A percentile compares a stretch with the other conserved stretches of the same genome.
These are phyloP conservation scores for Sericinus montela DNA, from an alignment of 2,888 invertebrate species.

Conservation along the genomic window DNA sequence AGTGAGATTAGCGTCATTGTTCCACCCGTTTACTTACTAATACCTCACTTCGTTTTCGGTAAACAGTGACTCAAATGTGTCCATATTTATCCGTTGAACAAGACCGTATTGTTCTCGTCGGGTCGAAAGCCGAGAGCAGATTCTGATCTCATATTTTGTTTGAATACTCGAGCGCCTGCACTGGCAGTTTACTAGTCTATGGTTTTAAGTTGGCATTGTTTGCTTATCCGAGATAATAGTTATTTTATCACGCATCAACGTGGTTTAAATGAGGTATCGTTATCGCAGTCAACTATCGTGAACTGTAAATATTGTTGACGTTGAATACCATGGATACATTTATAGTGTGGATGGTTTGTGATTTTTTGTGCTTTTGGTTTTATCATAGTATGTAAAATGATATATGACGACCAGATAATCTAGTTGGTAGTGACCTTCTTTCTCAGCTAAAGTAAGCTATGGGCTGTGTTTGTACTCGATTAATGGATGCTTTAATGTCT, in stretches of 20 bases:
- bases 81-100: constrained; percentile 15
- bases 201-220: constrained; percentile 12
- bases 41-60: constrained; percentile 23
- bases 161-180: constrained; percentile 10
- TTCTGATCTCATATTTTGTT: constrained; percentile 11
- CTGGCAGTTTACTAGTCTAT: constrained; percentile 13
- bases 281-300: neutral
- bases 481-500: no score
- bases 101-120: constrained; percentile 10
- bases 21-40: constrained; percentile 29
- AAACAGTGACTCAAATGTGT: constrained; percentile 18
- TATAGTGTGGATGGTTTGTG: no score
- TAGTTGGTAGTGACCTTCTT: no score
- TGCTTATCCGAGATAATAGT: constrained; percentile 9
- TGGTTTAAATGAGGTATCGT: neutral
- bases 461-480: no score
- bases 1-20: constrained; percentile 47
- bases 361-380: no score
- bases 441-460: no score
- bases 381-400: no score
- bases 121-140: constrained; percentile 1
- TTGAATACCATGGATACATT: no score
- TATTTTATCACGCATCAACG: constrained; percentile 8
- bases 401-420: no score
- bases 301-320: no score